These are phyloP conservation scores for Nettapus auritus DNA, from an alignment of 2,113 vertebrate species.

Conservation along the genomic window DNA sequence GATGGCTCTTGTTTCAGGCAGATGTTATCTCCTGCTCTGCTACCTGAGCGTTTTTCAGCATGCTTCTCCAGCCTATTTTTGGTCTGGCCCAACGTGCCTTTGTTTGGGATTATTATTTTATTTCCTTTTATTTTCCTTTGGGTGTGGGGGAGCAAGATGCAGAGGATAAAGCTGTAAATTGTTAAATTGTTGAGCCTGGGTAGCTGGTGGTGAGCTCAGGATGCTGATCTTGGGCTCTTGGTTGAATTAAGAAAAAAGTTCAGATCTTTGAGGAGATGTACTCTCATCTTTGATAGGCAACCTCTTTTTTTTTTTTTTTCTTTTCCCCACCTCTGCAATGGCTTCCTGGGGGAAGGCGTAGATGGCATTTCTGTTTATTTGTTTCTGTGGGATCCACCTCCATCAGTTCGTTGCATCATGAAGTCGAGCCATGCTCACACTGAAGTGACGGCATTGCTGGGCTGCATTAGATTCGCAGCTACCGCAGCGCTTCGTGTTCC, in stretches of 20 bases:
- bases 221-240: background rate
- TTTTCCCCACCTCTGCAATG: background rate
- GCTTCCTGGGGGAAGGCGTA: background rate
- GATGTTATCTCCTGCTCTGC: constrained; percentile 51
- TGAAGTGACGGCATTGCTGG: background rate
- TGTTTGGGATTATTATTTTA: background rate
- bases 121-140: background rate
- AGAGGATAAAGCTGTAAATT: constrained; percentile 10
- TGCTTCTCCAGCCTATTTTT: constrained; percentile 55
- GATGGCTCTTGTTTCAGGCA: constrained; percentile 53
- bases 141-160: background rate
- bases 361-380: background rate
- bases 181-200: background rate
- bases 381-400: background rate
- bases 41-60: constrained; percentile 61
- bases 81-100: background rate
- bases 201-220: background rate
- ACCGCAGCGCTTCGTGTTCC: background rate
- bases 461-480: background rate
- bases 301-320: background rate
- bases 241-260: background rate
- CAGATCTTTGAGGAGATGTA: background rate
- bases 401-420: background rate
- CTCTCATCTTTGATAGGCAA: background rate
- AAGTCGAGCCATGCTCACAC: background rate